Evolutionary conservation across 2,888 invertebrate species (phyloP), one percentile per base, ranked within the genome.

Genomic region (Euphydryas editha): DNA sequence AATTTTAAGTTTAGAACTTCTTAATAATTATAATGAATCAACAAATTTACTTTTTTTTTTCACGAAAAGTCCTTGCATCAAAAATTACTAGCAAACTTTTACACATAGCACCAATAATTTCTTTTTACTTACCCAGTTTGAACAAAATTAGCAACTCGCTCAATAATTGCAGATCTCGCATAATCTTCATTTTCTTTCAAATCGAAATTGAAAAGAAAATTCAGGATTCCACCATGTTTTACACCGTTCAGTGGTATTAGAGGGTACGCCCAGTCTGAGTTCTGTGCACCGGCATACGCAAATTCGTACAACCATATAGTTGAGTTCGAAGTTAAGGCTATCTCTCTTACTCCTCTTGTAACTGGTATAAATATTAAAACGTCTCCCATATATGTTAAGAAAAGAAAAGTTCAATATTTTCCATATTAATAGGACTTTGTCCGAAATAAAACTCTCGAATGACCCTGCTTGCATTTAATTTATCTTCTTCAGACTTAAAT

Each of bases 321-420:
- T 1, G 76, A 77, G 8, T 44, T 76, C 0, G 90, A 87, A 1
- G 81, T 84, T 0, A 71, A 60, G 1, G 83, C 84, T 68, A 91
- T 83, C 73, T 88, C 88, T 20, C 74, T 77, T 1, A 81, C 84
- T 8, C 82, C 82, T 77, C 84, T 82, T 36, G 90, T 83, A 0
- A 79, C 76, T 0, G 92, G 81, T 5, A 89, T 78, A 1, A 84
- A 71, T 5, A 88, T 78, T 39, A 86, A 73, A 4, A 83, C 89
- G 69, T 92, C 90, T 10, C 92, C 89, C 42, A 88, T 84, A 75
- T 91, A 92, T 1, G 60, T 47, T 6, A 91, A 71, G 68, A 84
- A 90, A 91, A 71, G 68, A 84, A 90, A 21, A 83, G 73, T 37
- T 75, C 73, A 51, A 86, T 59, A 44, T 71, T 73, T 2, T 73